These are phyloP conservation scores for Ptilonorhynchus violaceus DNA, from an alignment of 2,113 vertebrate species.

Conservation along the genomic window DNA sequence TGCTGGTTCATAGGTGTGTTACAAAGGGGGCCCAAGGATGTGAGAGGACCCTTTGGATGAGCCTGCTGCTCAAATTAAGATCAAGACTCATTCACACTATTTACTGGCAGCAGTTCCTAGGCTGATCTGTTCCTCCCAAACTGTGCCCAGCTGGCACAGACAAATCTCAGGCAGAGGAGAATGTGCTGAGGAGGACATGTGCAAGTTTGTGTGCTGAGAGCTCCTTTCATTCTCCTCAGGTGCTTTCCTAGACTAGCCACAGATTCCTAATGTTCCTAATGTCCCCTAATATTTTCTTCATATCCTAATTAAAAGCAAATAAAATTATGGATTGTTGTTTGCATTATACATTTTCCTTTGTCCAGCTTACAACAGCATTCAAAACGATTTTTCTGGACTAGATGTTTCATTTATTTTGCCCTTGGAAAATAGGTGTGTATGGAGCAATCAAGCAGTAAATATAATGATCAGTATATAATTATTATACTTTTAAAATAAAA, in stretches of 20 bases:
- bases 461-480: background rate
- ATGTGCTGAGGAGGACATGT: background rate
- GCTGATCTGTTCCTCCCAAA: background rate
- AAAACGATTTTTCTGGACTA: background rate
- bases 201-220: rapidly evolving
- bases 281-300: background rate
- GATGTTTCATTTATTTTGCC: background rate
- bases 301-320: background rate
- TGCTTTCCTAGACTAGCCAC: background rate
- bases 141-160: background rate
- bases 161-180: background rate
- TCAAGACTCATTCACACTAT: background rate
- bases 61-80: background rate
- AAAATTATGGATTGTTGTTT: background rate
- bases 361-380: background rate
- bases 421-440: background rate
- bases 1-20: background rate
- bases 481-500: background rate
- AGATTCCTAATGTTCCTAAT: background rate
- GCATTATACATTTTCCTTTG: background rate
- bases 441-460: background rate
- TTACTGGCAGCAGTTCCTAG: background rate
- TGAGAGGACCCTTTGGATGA: background rate
- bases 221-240: background rate
- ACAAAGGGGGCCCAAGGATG: background rate